Evolutionary conservation across 2,888 invertebrate genomes (phyloP).

Genomic region (Keiferia lycopersicella): DNA sequence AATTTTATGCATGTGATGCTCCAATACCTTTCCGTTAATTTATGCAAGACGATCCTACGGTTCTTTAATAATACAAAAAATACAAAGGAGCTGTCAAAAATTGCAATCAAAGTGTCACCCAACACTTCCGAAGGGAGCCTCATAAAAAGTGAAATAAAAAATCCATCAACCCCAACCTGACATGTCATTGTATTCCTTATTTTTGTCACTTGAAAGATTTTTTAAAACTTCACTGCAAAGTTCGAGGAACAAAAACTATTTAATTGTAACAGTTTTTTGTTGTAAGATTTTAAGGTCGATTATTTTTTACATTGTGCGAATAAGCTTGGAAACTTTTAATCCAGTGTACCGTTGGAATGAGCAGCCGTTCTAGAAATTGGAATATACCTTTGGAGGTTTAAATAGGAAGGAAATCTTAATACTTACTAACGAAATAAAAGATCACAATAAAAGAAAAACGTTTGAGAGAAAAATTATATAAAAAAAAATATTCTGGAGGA

Average conservation of each 20-base stretch:
- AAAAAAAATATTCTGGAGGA: too few species aligned
- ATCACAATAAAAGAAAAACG: too few species aligned
- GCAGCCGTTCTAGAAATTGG: not conserved
- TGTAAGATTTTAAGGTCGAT: constrained; percentile 73
- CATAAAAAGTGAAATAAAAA: constrained; percentile 44
- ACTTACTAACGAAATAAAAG: too few species aligned
- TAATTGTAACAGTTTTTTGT: constrained; percentile 80
- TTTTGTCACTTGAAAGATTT: constrained; percentile 73
- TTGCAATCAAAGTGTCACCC: constrained; percentile 73
- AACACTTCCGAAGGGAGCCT: constrained; percentile 66
- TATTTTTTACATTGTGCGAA: constrained; percentile 65
- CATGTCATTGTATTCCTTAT: constrained; percentile 74
- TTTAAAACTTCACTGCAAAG: constrained; percentile 60
- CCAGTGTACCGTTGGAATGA: constrained; percentile 17
- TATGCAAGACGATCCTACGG: constrained; percentile 74
- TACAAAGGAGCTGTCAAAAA: constrained; percentile 72
- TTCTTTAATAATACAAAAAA: constrained; percentile 54
- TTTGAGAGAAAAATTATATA: too few species aligned
- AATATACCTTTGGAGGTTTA: not conserved
- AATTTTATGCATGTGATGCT: constrained; percentile 64
- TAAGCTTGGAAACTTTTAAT: constrained; percentile 42
- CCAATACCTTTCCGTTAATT: constrained; percentile 67
- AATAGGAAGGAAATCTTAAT: not conserved
- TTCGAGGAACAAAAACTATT: constrained; percentile 72
- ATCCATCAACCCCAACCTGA: constrained; percentile 72